These are phyloP conservation scores for Melanocharis versteri DNA, from an alignment of 2,113 vertebrate species.

Conservation along the genomic window DNA sequence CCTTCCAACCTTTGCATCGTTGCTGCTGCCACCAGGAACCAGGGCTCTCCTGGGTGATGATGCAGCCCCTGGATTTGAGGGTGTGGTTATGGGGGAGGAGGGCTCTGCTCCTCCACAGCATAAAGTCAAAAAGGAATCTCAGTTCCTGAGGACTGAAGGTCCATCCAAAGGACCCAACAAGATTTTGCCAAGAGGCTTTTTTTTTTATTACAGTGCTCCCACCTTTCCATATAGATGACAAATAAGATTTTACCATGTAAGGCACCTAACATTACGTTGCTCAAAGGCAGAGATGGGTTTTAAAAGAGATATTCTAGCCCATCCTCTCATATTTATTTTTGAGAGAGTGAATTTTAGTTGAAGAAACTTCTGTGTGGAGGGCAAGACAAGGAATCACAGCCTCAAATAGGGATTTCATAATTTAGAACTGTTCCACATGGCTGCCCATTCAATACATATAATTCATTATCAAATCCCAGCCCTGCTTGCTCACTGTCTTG, in stretches of 20 bases:
- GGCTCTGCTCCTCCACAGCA: neutral
- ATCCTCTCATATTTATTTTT: neutral
- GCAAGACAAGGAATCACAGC: neutral
- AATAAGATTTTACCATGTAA: neutral
- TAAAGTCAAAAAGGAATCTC: neutral
- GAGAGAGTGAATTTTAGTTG: neutral
- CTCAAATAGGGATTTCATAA: neutral
- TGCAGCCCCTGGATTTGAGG: neutral
- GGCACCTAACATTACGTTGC: neutral
- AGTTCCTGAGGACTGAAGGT: neutral
- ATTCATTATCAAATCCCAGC: conserved; percentile 3
- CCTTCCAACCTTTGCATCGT: neutral
- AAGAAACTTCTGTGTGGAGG: neutral
- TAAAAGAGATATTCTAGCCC: neutral
- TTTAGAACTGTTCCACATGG: conserved; percentile 31
- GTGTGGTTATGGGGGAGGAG: neutral
- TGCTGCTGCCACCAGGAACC: neutral
- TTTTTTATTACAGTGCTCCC: neutral
- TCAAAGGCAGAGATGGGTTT: neutral
- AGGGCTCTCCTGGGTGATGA: fast-evolving
- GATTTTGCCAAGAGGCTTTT: neutral
- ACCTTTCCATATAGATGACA: neutral
- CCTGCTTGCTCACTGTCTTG: neutral
- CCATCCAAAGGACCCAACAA: neutral
- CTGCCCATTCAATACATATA: neutral